Evolutionary conservation across 1,140 invertebrate species (phyloP).

Genomic region (Drosophila malerkotliana): DNA sequence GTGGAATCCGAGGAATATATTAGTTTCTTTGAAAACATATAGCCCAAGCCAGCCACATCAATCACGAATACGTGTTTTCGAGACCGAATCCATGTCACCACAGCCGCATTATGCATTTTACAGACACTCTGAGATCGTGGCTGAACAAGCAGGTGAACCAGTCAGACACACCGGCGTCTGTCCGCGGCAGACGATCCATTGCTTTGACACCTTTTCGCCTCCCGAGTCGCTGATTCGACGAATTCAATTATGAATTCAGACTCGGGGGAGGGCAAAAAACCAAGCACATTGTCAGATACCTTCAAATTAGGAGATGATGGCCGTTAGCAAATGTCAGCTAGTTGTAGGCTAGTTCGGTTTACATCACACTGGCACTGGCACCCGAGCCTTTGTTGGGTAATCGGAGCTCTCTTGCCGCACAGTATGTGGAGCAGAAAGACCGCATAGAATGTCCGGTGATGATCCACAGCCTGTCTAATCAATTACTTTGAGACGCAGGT

Average conservation of each 20-base stretch:
- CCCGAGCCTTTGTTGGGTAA: not conserved
- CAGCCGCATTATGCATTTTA: not conserved
- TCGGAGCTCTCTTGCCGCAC: constrained; percentile 1
- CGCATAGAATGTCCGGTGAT: constrained; percentile 33
- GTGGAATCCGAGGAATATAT: not conserved
- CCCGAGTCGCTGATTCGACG: not conserved
- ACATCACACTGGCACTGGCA: not conserved
- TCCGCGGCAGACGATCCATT: constrained; percentile 4
- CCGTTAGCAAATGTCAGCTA: not conserved
- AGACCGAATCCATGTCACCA: constrained; percentile 1
- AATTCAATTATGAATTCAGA: constrained; percentile 12
- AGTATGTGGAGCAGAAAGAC: constrained; percentile 11
- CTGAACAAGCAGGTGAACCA: not conserved
- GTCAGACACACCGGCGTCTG: constrained; percentile 7
- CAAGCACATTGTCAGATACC: not conserved
- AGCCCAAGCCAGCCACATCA: not conserved
- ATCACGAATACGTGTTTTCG: not conserved
- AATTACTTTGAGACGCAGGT: constrained; percentile 37
- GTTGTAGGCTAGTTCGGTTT: not conserved
- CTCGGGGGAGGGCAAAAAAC: not conserved
- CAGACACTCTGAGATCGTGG: constrained; percentile 7
- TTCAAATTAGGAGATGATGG: not conserved
- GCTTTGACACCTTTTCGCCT: constrained; percentile 6
- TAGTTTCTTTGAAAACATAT: not conserved
- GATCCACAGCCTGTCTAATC: constrained; percentile 36